Conservation (phyloP, 2,888 invertebrate genomes). For the Netelia virgata region DNA sequence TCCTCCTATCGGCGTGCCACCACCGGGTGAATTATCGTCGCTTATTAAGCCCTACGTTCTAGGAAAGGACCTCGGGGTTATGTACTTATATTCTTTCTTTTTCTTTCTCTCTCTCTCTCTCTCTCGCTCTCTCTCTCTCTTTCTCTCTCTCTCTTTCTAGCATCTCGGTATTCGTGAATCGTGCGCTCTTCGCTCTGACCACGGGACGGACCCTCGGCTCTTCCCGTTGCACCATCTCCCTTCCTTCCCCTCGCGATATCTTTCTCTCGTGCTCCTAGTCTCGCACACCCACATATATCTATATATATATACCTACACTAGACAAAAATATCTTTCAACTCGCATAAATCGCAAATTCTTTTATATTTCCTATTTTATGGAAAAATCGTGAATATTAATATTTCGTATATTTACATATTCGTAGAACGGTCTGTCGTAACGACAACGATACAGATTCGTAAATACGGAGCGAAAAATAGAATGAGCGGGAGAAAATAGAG, state of each 20-base stretch:
- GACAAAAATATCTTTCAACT: background rate
- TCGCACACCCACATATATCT: background rate
- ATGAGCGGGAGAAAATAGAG: background rate
- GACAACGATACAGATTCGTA: background rate
- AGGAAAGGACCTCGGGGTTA: constrained; percentile 75
- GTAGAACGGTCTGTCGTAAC: background rate
- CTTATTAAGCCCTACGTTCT: constrained; percentile 77
- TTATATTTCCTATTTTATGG: background rate
- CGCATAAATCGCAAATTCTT: background rate
- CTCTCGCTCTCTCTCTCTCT: constrained; percentile 12
- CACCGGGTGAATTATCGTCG: constrained; percentile 74
- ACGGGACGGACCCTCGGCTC: constrained; percentile 25
- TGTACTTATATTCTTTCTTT: constrained; percentile 67
- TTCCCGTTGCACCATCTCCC: constrained; percentile 18
- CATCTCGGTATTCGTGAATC: constrained; percentile 59
- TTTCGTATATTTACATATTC: background rate
- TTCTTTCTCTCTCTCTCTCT: constrained; percentile 3
- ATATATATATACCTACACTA: background rate
- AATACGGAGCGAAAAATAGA: constrained; percentile 6
- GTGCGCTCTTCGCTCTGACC: constrained; percentile 39
- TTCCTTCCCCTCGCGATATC: constrained; percentile 22
- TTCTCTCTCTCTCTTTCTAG: constrained; percentile 6
- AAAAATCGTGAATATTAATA: background rate
- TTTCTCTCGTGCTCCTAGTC: constrained; percentile 14
- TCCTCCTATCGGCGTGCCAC: constrained; percentile 73